A percentile compares a stretch with the other conserved stretches of the same genome.
Conservation (phyloP, 35 echinoderm and acorn worm species). For the Strongylocentrotus purpuratus region DNA sequence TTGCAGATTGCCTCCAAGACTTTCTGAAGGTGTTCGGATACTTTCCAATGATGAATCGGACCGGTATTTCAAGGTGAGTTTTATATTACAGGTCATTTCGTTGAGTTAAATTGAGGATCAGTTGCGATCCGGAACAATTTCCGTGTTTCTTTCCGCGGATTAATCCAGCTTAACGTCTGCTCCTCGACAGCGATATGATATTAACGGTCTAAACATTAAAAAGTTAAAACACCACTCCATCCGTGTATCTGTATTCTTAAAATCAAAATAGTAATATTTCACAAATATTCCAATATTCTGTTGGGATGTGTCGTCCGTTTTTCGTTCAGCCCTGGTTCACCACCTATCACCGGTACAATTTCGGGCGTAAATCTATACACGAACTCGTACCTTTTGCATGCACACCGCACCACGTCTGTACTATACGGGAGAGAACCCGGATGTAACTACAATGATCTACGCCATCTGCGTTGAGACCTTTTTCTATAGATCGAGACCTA, state of each 20-base stretch:
- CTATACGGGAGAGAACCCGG: neutral
- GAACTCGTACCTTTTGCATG: no score
- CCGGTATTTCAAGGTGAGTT: constrained; percentile 20
- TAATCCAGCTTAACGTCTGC: neutral
- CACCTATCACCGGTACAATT: no score
- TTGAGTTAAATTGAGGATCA: neutral
- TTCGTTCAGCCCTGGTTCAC: neutral
- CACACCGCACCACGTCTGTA: no score
- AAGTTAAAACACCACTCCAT: neutral
- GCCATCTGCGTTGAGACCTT: neutral
- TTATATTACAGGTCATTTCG: constrained; percentile 19
- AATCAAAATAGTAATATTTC: neutral
- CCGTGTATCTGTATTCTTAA: neutral
- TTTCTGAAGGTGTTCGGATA: neutral
- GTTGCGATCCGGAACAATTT: neutral
- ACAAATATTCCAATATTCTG: neutral
- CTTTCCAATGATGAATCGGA: neutral
- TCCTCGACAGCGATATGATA: neutral
- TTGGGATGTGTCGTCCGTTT: neutral
- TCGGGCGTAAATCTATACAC: no score
- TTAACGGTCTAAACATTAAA: neutral
- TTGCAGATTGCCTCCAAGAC: neutral
- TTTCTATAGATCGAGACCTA: no score
- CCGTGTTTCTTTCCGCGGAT: neutral
- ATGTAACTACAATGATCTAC: neutral